Evolutionary conservation across 2,113 vertebrate genomes (phyloP).

Genomic region (Plecturocebus donacophilus): DNA sequence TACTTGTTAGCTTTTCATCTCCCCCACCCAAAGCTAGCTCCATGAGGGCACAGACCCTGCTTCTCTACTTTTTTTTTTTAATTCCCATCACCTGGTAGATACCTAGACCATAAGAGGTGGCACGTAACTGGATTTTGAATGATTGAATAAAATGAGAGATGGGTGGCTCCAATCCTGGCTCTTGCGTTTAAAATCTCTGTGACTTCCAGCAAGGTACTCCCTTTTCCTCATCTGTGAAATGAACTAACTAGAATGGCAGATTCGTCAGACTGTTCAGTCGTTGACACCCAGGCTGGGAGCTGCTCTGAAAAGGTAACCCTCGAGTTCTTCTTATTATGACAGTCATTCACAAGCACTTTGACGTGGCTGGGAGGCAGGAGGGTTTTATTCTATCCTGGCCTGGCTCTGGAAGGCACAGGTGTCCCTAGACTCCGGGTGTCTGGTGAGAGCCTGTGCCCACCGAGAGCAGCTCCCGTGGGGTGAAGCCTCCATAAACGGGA

Average conservation of each 20-base stretch:
- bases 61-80: neutral
- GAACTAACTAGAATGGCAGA: fast-evolving
- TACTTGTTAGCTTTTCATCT: neutral
- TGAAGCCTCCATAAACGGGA: neutral
- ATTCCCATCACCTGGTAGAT: fast-evolving
- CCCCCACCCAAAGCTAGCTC: fast-evolving
- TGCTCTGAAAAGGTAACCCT: neutral
- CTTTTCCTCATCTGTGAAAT: neutral
- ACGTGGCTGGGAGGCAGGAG: neutral
- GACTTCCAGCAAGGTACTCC: neutral
- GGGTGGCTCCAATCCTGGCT: neutral
- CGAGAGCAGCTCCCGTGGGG: fast-evolving
- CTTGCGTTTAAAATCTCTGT: neutral
- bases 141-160: neutral
- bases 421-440: neutral
- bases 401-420: neutral
- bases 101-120: neutral
- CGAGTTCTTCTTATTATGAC: fast-evolving
- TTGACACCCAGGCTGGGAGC: neutral
- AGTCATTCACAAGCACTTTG: neutral
- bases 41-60: neutral
- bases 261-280: neutral
- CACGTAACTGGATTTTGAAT: neutral
- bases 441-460: neutral
- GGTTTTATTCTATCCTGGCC: neutral